Evolutionary conservation across 2,113 vertebrate genomes (phyloP).

Genomic region (Cyprinodon tularosa): DNA sequence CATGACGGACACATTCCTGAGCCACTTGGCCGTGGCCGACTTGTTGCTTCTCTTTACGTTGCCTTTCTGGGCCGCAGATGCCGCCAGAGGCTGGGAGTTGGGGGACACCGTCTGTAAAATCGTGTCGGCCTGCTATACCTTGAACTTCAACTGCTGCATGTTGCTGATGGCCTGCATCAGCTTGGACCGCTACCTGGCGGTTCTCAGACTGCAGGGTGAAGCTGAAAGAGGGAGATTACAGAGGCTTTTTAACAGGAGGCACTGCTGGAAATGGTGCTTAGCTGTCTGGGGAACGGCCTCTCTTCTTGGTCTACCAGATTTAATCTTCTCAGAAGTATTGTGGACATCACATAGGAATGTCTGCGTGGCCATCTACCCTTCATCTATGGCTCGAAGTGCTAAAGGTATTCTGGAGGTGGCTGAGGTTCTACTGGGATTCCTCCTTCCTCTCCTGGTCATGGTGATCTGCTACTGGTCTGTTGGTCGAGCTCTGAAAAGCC

Average conservation of each 20-base stretch:
- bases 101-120: constrained; percentile 85
- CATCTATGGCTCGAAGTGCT: constrained; percentile 68
- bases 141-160: constrained; percentile 93
- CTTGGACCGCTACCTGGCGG: constrained; percentile 85
- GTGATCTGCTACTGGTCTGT: constrained; percentile 84
- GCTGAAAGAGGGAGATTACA: constrained; percentile 27
- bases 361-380: constrained; percentile 83
- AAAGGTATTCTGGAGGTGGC: constrained; percentile 85
- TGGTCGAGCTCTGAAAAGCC: constrained; percentile 75
- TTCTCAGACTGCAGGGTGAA: constrained; percentile 41
- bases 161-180: constrained; percentile 92
- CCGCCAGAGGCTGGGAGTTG: constrained; percentile 87
- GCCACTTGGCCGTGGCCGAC: constrained; percentile 90
- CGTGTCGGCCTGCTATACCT: constrained; percentile 84
- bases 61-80: constrained; percentile 90
- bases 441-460: constrained; percentile 89
- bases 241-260: constrained; percentile 50
- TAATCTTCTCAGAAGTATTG: constrained; percentile 85
- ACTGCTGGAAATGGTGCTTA: constrained; percentile 64
- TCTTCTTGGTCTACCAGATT: constrained; percentile 86
- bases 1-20: constrained; percentile 85
- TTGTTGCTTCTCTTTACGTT: constrained; percentile 89
- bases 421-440: constrained; percentile 88
- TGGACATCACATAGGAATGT: constrained; percentile 48
- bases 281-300: constrained; percentile 83